phyloP scores from a whole-genome alignment of 2,888 invertebrate species.

The Tuberolachnus salignus region DNA sequence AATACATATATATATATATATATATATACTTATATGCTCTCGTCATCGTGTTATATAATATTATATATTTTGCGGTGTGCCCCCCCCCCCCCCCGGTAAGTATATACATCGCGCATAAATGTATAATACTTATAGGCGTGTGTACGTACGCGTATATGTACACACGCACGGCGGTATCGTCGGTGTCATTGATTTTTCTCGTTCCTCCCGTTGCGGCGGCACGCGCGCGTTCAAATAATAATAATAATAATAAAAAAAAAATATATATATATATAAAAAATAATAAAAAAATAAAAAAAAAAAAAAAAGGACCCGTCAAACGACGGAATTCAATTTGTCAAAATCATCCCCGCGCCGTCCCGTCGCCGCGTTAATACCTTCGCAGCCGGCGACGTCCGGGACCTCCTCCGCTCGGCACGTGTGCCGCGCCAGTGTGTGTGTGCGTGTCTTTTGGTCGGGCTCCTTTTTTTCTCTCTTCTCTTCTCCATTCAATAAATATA shows the following conservation, averaged over 20 bases:
- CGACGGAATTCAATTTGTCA: constrained; percentile 50
- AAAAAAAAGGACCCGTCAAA: constrained; percentile 54
- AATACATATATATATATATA: too few species aligned
- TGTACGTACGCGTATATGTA: background rate
- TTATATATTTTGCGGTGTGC: background rate
- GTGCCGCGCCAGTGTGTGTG: background rate
- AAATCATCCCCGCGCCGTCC: constrained; percentile 52
- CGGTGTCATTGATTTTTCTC: constrained; percentile 47
- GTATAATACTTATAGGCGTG: background rate
- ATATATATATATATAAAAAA: too few species aligned
- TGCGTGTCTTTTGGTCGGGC: constrained; percentile 24
- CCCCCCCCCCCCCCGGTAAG: too few species aligned
- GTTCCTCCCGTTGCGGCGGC: constrained; percentile 17
- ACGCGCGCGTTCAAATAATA: constrained; percentile 29
- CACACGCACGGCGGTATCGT: background rate
- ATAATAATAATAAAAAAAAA: too few species aligned
- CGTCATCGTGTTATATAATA: too few species aligned
- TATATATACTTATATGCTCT: too few species aligned
- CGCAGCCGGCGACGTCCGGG: background rate
- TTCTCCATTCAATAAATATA: too few species aligned
- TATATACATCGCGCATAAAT: background rate
- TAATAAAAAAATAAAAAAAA: too few species aligned
- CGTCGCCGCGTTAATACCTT: constrained; percentile 49
- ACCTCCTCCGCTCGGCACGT: background rate
- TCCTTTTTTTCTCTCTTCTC: too few species aligned